Evolutionary conservation across 2,113 vertebrate genomes (phyloP).

Genomic region (Gorsachius goisagi): DNA sequence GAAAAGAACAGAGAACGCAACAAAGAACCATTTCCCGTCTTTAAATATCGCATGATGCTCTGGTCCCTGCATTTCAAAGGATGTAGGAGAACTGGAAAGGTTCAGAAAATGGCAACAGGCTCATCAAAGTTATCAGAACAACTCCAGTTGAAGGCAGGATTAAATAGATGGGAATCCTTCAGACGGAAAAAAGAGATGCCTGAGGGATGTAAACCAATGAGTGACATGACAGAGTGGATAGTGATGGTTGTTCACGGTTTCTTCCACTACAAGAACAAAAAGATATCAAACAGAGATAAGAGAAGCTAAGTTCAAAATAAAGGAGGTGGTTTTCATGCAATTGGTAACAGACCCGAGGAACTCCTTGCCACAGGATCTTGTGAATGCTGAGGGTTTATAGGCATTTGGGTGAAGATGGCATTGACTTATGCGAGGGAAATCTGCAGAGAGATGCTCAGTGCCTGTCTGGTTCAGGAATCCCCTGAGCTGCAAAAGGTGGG

Average conservation of each 20-base stretch:
- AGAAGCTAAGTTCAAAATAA: background rate
- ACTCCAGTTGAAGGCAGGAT: background rate
- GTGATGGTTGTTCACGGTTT: background rate
- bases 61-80: background rate
- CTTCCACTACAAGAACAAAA: background rate
- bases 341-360: background rate
- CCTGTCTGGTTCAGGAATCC: background rate
- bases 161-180: background rate
- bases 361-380: background rate
- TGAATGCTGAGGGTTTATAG: background rate
- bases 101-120: background rate
- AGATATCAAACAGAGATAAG: background rate
- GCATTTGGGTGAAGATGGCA: background rate
- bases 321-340: background rate
- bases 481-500: background rate
- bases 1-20: background rate
- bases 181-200: background rate
- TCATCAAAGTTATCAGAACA: background rate
- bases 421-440: background rate
- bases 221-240: background rate
- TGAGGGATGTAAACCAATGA: background rate
- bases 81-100: background rate
- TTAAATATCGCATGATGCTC: background rate
- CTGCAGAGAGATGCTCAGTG: background rate
- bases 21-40: background rate